These are phyloP conservation scores for Zootoca vivipara DNA, from an alignment of 2,113 vertebrate genomes.

Conservation along the genomic window DNA sequence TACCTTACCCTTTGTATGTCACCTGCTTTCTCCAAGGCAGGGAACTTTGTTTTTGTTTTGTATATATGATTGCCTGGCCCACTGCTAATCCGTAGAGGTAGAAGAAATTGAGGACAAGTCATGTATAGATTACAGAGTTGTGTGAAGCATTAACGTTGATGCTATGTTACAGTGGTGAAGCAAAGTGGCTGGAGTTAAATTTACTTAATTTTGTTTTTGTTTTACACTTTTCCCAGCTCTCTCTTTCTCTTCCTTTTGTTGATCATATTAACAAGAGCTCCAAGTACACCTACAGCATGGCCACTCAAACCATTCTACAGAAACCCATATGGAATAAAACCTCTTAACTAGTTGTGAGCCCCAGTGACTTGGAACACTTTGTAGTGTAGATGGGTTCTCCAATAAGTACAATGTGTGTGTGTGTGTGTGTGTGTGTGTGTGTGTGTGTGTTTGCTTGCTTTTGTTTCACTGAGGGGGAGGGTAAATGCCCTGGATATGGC, in stretches of 20 bases:
- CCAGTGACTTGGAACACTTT: not conserved
- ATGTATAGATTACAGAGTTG: not conserved
- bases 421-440: slow-evolving; percentile 6
- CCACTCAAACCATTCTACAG: not conserved
- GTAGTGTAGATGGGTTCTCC: slow-evolving; percentile 19
- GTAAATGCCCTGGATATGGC: not conserved
- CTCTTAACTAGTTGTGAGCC: not conserved
- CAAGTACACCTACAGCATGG: slow-evolving; percentile 30
- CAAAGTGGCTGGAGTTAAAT: slow-evolving; percentile 26
- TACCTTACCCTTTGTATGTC: slow-evolving; percentile 46
- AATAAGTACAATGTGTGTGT: not conserved
- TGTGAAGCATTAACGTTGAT: not conserved
- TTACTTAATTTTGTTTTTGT: slow-evolving; percentile 54
- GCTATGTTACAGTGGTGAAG: not conserved
- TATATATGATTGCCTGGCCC: slow-evolving; percentile 33
- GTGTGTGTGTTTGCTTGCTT: slow-evolving; percentile 2
- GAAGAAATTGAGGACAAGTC: not conserved
- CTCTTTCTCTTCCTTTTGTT: not conserved
- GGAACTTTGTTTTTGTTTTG: slow-evolving; percentile 49
- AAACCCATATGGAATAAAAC: slow-evolving; percentile 15
- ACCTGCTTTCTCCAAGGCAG: slow-evolving; percentile 59
- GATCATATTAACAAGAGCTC: slow-evolving; percentile 44
- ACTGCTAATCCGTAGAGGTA: not conserved
- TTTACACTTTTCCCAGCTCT: slow-evolving; percentile 13
- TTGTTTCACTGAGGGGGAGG: slow-evolving; percentile 10